Conservation (phyloP, 2,888 invertebrate genomes). For the Eristalis arbustorum region DNA sequence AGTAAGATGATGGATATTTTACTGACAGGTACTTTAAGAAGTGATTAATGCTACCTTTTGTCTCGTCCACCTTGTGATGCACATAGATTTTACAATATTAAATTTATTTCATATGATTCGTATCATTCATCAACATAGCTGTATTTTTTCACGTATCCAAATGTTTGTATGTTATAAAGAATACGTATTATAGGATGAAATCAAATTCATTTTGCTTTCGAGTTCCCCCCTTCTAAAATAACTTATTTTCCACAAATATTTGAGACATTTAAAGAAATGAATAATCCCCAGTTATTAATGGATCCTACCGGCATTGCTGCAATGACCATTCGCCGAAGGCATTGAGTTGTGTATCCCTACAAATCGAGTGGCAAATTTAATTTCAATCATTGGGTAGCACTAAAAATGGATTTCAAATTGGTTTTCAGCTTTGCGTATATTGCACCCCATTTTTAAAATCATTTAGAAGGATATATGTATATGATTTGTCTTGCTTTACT, state of each 20-base stretch:
- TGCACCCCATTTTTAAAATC: not conserved
- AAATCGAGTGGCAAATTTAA: not conserved
- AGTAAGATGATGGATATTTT: constrained; percentile 5
- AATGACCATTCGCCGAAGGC: too few relatives aligned
- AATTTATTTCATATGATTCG: too few relatives aligned
- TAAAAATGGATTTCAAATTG: too few relatives aligned
- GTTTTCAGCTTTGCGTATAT: not conserved
- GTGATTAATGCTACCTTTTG: not conserved
- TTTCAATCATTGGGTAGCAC: not conserved
- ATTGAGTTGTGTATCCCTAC: not conserved
- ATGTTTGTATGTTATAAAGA: not conserved
- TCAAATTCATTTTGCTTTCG: not conserved
- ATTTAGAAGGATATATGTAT: not conserved
- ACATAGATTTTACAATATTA: not conserved
- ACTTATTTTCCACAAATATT: too few relatives aligned
- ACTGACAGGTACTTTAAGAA: constrained; percentile 1
- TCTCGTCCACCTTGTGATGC: not conserved
- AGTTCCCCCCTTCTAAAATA: not conserved
- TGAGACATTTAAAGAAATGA: not conserved
- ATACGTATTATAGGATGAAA: not conserved
- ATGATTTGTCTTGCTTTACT: not conserved
- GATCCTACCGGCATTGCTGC: too few relatives aligned
- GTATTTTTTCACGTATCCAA: not conserved
- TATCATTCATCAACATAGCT: not conserved
- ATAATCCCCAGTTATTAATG: too few relatives aligned